Evolutionary conservation across 2,888 invertebrate genomes (phyloP).

Genomic region (Phyllotreta striolata): DNA sequence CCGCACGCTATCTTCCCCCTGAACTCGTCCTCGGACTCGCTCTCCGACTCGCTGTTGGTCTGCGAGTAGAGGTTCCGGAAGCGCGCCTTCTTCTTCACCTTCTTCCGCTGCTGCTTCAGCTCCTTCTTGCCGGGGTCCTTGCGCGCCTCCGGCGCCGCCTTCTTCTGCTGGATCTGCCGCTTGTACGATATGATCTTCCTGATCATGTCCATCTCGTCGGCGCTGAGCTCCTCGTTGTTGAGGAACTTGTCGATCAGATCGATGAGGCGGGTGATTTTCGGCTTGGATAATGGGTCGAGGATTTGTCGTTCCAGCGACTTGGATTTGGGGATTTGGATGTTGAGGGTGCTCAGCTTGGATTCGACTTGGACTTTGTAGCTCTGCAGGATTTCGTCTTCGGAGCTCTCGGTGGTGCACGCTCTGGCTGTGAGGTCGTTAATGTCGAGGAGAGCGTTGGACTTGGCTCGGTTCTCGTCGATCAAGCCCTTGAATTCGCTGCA

Average conservation of each 20-base stretch:
- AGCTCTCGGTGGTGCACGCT: slow-evolving; percentile 18
- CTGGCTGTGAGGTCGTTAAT: slow-evolving; percentile 45
- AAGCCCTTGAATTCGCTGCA: slow-evolving; percentile 44
- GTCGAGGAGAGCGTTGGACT: slow-evolving; percentile 46
- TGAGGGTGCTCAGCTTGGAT: slow-evolving; percentile 52
- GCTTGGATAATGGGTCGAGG: slow-evolving; percentile 28
- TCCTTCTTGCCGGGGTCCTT: slow-evolving; percentile 35
- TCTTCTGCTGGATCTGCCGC: slow-evolving; percentile 44
- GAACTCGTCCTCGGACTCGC: slow-evolving; percentile 41
- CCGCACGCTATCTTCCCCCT: slow-evolving; percentile 37
- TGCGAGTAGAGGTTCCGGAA: slow-evolving; percentile 46
- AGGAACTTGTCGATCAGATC: slow-evolving; percentile 48
- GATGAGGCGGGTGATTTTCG: slow-evolving; percentile 41
- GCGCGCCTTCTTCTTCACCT: slow-evolving; percentile 45
- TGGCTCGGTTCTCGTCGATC: slow-evolving; percentile 38
- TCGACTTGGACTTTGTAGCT: slow-evolving; percentile 53
- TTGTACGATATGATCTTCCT: slow-evolving; percentile 52
- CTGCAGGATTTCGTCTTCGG: slow-evolving; percentile 47
- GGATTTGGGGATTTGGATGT: slow-evolving; percentile 50
- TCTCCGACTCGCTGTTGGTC: slow-evolving; percentile 42
- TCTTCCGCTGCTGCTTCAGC: slow-evolving; percentile 47
- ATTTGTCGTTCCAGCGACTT: slow-evolving; percentile 39
- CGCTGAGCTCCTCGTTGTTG: slow-evolving; percentile 48
- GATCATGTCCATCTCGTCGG: slow-evolving; percentile 51
- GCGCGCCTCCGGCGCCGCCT: slow-evolving; percentile 41